Base-by-base conservation (phyloP, 1,140 invertebrate genomes). In the Globodera ellingtonae region DNA sequence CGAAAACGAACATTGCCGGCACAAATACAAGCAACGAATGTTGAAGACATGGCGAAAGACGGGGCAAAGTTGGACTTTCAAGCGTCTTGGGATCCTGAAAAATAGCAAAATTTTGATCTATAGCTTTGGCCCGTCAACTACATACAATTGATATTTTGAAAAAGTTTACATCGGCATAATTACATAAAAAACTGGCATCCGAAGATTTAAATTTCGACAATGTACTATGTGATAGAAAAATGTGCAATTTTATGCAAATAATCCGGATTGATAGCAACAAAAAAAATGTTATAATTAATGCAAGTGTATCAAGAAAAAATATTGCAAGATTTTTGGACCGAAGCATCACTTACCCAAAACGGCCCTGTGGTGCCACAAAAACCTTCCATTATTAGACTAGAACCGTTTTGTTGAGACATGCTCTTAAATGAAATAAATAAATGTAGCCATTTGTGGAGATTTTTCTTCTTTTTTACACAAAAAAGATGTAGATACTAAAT, bases 1-100 rank as follows among this genome's bases (percentile, higher is more conserved):
- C 44, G 46, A 84, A 80, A 35, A 82, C 73, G 48, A 87, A 86
- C 10, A 79, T 59, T n/a, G 62, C 80, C 6, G 86, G 86, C 7
- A 87, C 72, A 84, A 84, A 87, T 8, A 87, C 85, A 13, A 87
- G 72, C 9, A 86, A 47, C 6, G 86, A 87, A 70, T 87, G 86
- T 52, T 84, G 85, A 52, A 88, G 84, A 52, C 86, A 87, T 79
- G 81, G 82, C 9, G 84, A 79, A 6, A 87, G 62, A 7, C 78
- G 76, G 13, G 86, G 86, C 9, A 87, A 47, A 9, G 81, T 72
- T 4, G 82, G 56, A 62, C 48, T 75, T 8, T 75, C 66, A 9
- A 75, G 73, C 35, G 56, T 15, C 7, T 59, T 44, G 7, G 73
- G 73, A n/a, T 75, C 73, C 73, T 75, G 18, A 50, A 75, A 56